Evolutionary conservation across 2,113 vertebrate genomes (phyloP), one percentile per base, ranked within the genome.

Genomic region (Progne subis): DNA sequence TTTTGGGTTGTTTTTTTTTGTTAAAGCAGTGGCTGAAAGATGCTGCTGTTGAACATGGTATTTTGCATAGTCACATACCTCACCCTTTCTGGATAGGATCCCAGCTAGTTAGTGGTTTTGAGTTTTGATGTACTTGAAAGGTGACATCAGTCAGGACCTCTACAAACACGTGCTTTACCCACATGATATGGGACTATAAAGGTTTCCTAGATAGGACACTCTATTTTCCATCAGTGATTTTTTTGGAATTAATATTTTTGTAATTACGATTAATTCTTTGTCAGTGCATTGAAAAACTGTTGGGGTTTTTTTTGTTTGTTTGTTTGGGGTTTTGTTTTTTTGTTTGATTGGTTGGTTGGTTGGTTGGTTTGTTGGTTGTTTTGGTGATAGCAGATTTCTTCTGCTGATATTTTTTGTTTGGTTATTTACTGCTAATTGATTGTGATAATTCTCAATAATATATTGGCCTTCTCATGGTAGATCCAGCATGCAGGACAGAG

Each of bases 181-280:
- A 23, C 13, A 47, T 34, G 34, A 61, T 7, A 71, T 32, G 5
- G 14, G 5, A 55, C 14, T 63, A 5, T 31, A 49, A 60, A 80
- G 7, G 5, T 89, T 53, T 82, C 32, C 37, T 43, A 17, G 4
- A 39, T 2, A 71, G 37, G 8, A 2, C 8, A 32, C 14, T 25
- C 20, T 34, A 23, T 39, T 60, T 82, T 94, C 39, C 63, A 9
- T 4, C 32, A 17, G 14, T 49, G 1, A 19, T 16, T 50, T 79
- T 39, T 20, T 1, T 37, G 8, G 13, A 10, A 31, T 49, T 15
- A 37, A 23, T 37, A 44, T 65, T 89, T 68, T 81, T 3, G 21
- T 59, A 9, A 26, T 55, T 63, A 14, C 0, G 0, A 52, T n/a
- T 43, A 4, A 10, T 59, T 79, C 3, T 52, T 64, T 61, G 14